Base-by-base conservation (phyloP, 2,113 vertebrate species). In the Chelonoidis abingdonii region DNA sequence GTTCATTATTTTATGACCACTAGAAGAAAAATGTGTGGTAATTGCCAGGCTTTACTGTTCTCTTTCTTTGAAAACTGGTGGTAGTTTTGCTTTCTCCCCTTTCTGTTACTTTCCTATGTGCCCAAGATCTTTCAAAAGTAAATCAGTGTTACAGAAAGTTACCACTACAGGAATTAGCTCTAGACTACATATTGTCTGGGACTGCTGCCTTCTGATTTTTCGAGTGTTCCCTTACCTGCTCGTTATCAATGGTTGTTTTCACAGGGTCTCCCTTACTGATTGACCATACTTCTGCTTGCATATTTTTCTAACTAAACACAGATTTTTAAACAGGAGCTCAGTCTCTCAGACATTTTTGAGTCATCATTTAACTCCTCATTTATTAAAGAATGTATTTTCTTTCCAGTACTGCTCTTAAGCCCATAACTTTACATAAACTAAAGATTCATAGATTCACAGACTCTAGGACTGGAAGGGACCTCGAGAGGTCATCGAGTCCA, bases 191-290 rank as follows among this genome's bases (percentile, higher is more conserved):
- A 22, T 29, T 82, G 19, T 87, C 90, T 87, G 69, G 75, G n/a
- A 27, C n/a, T 86, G 5, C 53, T 87, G 50, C 84, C 9, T 38
- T 91, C 92, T 92, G 54, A 12, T 91, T 91, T 72, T 87, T 91
- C 80, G 92, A 83, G 22, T 90, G 82, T 11, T 83, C 3, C 10
- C 10, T 76, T 76, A 24, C 24, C 12, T 76, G 38, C 22, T 44
- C 22, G 27, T 44, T 44, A 76, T 25, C 38, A 41, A 44, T 69
- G n/a, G 35, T n/a, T 44, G 72, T 41, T 44, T 97, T 89, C 50
- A 79, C 35, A 88, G 87, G 87, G 83, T 90, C 93, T 95, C 92
- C 93, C 84, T 87, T 91, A 69, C 53, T 96, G 96, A 89, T 95
- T 95, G 75, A 82, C 95, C 83, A 59, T 88, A 87, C 9, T 69